Conservation (phyloP, 2,797 vertebrate genomes). For the Amniataba percoides region DNA sequence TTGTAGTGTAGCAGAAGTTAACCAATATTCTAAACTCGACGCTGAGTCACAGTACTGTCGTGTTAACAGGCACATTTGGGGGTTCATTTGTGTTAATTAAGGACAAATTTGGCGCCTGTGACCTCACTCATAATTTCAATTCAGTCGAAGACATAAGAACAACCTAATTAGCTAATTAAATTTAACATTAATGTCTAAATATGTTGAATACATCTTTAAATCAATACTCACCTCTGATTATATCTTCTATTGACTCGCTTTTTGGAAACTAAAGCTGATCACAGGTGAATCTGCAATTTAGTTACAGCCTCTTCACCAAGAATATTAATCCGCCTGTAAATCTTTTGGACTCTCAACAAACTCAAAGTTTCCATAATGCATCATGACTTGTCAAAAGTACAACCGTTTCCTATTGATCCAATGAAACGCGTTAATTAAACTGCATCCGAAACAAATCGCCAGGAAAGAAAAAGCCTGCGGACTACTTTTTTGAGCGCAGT, state of each 20-base stretch:
- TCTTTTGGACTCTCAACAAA: not conserved
- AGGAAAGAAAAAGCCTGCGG: not conserved
- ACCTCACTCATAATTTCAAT: not conserved
- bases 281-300: not conserved
- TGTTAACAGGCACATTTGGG: not conserved
- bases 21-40: not conserved
- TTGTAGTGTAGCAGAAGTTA: not conserved
- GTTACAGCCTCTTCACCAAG: constrained; percentile 29
- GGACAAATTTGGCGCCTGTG: no score
- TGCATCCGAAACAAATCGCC: not conserved
- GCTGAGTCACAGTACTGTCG: fast-evolving
- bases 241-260: fast-evolving
- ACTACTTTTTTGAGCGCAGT: constrained; percentile 69
- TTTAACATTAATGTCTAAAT: no score
- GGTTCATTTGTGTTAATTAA: not conserved
- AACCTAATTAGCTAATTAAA: no score
- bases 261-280: fast-evolving
- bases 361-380: fast-evolving
- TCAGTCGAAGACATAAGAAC: not conserved
- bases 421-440: not conserved
- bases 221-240: not conserved
- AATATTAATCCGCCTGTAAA: constrained; percentile 35
- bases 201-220: not conserved
- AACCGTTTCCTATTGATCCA: fast-evolving
- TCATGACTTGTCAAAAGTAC: fast-evolving